Base-by-base conservation (phyloP, 2,113 vertebrate species). In the Sorex araneus region DNA sequence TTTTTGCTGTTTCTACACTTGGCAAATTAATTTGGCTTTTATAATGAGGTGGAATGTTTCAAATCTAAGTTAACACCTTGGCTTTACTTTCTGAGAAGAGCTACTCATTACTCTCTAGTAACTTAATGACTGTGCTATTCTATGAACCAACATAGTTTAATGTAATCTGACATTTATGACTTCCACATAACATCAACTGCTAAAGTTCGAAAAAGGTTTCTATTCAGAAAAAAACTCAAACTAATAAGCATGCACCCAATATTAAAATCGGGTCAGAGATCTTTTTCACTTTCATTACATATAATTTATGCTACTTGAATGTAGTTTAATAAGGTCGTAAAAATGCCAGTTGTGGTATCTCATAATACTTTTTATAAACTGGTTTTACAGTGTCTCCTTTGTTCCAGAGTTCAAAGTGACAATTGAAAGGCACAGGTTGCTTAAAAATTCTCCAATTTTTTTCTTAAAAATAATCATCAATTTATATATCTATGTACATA, bases 281-380 rank as follows among this genome's bases (percentile, higher is more conserved):
- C 96, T 95, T 97, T 98, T 98, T 98, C 97, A 97, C 97, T 98
- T 98, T 98, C 98, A 98, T 98, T 98, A 98, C 84, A 8, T 97
- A 96, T 98, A 98, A 98, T 98, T 98, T 98, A 98, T 98, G 98
- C 97, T 97, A 98, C 97, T 98, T 98, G 97, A 97, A 98, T 98
- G 97, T 96, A 98, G 97, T 98, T 98, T 98, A 98, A 98, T 98
- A 98, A 98, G 98, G 98, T 96, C 96, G 69, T 98, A 98, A 98
- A 98, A 98, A 98, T 98, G 98, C 97, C 98, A 98, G 97, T 98
- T 98, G 98, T 98, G 98, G 98, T 98, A 98, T 98, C 98, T 98
- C 97, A 98, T 98, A 98, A 98, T 98, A 97, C 97, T 98, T 98
- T 98, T 98, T 98, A 98, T 98, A 98, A 98, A 98, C 98, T 98